Evolutionary conservation across 2,888 invertebrate genomes (phyloP).

Genomic region (Leucoptera coffeella): DNA sequence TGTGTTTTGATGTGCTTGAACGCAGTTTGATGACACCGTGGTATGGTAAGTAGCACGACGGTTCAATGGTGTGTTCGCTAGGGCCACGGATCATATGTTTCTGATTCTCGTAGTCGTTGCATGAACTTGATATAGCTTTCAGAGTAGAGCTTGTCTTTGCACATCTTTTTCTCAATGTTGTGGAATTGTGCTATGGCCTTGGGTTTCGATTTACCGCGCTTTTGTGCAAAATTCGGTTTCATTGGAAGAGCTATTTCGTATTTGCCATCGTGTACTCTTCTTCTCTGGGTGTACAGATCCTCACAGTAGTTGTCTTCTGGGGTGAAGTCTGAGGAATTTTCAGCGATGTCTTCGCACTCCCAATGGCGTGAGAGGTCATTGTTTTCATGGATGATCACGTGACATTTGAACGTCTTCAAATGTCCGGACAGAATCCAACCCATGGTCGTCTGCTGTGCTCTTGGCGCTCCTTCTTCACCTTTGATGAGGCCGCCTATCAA

Average conservation of each 20-base stretch:
- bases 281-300: not conserved
- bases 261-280: not conserved
- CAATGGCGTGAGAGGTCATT: conserved; percentile 2
- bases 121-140: conserved; percentile 1
- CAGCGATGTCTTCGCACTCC: conserved; percentile 3
- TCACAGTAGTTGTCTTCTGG: not conserved
- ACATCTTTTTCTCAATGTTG: conserved; percentile 3
- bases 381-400: conserved; percentile 2
- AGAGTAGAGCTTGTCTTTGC: not conserved
- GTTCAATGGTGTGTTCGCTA: not conserved
- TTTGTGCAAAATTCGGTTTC: conserved; percentile 1
- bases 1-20: conserved; percentile 3
- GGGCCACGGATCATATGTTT: conserved; percentile 3
- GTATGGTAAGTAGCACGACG: conserved; percentile 2
- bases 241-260: conserved; percentile 2
- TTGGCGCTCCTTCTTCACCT: conserved; percentile 2
- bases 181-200: conserved; percentile 4
- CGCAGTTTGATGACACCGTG: conserved; percentile 2
- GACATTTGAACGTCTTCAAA: conserved; percentile 6
- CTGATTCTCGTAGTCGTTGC: conserved; percentile 1
- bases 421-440: conserved; percentile 6
- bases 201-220: conserved; percentile 2
- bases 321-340: not conserved
- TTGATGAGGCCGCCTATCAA: conserved; percentile 5
- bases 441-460: conserved; percentile 6